Evolutionary conservation across 2,888 invertebrate genomes (phyloP).

Genomic region (Lottia scabra): DNA sequence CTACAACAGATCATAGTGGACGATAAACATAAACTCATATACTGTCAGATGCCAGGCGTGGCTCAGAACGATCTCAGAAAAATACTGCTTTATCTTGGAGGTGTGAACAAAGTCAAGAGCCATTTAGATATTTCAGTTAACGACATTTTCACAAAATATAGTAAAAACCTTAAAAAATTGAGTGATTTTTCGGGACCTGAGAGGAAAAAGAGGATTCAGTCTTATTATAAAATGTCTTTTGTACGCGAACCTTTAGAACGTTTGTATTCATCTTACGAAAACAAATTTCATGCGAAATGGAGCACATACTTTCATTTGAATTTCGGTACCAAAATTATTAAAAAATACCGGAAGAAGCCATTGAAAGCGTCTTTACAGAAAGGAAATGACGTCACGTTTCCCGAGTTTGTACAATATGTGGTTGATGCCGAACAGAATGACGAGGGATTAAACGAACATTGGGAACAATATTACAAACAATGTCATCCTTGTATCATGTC

Average conservation of each 20-base stretch:
- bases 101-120: constrained; percentile 53
- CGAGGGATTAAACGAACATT: constrained; percentile 78
- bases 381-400: constrained; percentile 34
- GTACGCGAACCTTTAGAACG: constrained; percentile 91
- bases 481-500: constrained; percentile 88
- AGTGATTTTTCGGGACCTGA: constrained; percentile 22
- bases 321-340: constrained; percentile 44
- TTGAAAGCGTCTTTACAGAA: constrained; percentile 27
- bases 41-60: constrained; percentile 90
- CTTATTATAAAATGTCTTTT: constrained; percentile 84
- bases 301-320: constrained; percentile 69
- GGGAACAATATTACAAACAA: constrained; percentile 83
- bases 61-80: constrained; percentile 96
- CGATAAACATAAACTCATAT: constrained; percentile 83
- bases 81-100: constrained; percentile 83
- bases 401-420: constrained; percentile 34
- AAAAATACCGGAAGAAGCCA: constrained; percentile 27
- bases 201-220: constrained; percentile 22
- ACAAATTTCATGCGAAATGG: constrained; percentile 77
- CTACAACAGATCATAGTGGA: constrained; percentile 73
- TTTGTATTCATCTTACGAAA: constrained; percentile 86
- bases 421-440: constrained; percentile 26
- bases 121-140: constrained; percentile 28
- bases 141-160: constrained; percentile 35
- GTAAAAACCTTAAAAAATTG: constrained; percentile 25